Base-by-base conservation (phyloP, 2,888 invertebrate species). In the Cheilosia soror region DNA sequence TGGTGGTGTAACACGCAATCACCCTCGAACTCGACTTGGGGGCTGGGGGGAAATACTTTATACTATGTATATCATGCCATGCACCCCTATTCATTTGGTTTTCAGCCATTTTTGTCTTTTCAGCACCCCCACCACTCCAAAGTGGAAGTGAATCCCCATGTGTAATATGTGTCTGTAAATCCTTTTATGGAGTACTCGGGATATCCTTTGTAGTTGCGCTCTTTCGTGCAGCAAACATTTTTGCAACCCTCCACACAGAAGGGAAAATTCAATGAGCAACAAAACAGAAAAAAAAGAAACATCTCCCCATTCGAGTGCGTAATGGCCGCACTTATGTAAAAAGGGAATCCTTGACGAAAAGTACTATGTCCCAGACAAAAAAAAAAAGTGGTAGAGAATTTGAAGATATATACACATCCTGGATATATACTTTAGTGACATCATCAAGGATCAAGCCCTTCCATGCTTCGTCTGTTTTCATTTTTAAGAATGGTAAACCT, bases 161-260 rank as follows among this genome's bases (percentile, higher is more conserved):
- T 85, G 76, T 77, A 77, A 85, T 85, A 72, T 81, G 51, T 81
- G 85, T 81, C 63, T 77, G 81, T 76, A 85, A 81, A 85, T 85
- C 81, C 76, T 85, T 85, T 81, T 81, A 85, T 81, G 37, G 85
- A 53, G 73, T 71, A 71, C 84, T 80, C 72, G 62, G 29, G 9
- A 42, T 57, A 73, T 81, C 76, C 72, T 85, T 85, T 85, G 72
- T 76, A 77, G 85, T 80, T 84, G 80, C 80, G 75, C 84, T 84
- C 84, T 84, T 37, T 71, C 80, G 55, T 79, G 84, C 62, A 66
- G 53, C 53, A 47, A 75, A 47, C 53, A 65, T 80, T 75, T 75
- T 69, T 53, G 69, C 85, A 77, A 77, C 76, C 81, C 85, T 63
- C 79, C 33, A n/a, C 37, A 37, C 11, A 11, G 68, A 69, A 81